Percentiles rank a stretch among this genome's conserved stretches.
Conservation (phyloP, 64 coral and sea anemone genomes). For the Montipora cactus region DNA sequence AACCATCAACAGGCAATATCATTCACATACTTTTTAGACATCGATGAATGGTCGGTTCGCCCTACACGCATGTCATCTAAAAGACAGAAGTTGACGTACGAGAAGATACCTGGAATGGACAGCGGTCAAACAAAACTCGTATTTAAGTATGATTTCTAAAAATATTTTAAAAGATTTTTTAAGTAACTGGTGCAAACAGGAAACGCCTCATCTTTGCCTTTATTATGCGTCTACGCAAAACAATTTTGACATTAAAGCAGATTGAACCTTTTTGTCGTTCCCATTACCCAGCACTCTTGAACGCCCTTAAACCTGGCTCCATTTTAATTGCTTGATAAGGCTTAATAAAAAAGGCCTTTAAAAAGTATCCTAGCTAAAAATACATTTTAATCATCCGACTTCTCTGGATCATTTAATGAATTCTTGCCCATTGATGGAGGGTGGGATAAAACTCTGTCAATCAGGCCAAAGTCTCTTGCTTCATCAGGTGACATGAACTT, state of each 20-base stretch:
- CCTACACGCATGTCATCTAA: slow-evolving; percentile 2
- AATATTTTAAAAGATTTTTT: neutral
- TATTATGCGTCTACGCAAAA: no score
- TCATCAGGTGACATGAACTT: slow-evolving; percentile 97
- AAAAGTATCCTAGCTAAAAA: neutral
- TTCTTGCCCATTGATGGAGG: slow-evolving; percentile 53
- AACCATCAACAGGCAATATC: neutral
- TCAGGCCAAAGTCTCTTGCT: slow-evolving; percentile 95
- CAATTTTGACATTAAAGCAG: no score
- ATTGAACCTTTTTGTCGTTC: no score
- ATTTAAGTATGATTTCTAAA: slow-evolving; percentile 37
- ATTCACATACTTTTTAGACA: neutral
- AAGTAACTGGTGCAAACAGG: no score
- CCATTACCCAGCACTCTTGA: no score
- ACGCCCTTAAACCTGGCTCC: no score
- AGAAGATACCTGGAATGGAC: slow-evolving; percentile 49
- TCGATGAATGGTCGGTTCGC: slow-evolving; percentile 59
- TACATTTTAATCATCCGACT: neutral
- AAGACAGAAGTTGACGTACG: slow-evolving; percentile 55
- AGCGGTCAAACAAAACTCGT: slow-evolving; percentile 72
- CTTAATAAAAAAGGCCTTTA: neutral
- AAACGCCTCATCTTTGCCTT: no score
- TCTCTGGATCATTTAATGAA: neutral
- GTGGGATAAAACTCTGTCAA: slow-evolving; percentile 92
- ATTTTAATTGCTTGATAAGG: no score